Evolutionary conservation across 37 sponge, comb jelly and placozoan species (phyloP).

Genomic region (Beroe ovata): DNA sequence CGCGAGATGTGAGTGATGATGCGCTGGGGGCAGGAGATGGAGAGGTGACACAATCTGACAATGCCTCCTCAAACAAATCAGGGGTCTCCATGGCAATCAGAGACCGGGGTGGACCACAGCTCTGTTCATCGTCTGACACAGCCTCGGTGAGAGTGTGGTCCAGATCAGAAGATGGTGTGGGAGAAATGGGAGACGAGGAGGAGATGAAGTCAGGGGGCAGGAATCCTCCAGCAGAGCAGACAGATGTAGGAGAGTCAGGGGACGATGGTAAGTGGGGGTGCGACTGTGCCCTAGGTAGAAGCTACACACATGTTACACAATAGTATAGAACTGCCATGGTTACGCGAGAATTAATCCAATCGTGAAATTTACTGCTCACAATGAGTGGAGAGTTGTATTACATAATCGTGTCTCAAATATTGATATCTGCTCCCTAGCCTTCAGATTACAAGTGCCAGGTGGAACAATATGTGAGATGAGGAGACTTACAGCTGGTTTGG

Average conservation of each 20-base stretch:
- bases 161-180: conserved; percentile 12
- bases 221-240: too few relatives aligned
- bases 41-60: not conserved
- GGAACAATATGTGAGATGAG: too few relatives aligned
- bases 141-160: conserved; percentile 34
- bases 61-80: conserved; percentile 22
- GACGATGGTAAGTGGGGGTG: not conserved
- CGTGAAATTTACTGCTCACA: too few relatives aligned
- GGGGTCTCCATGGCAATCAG: conserved; percentile 54
- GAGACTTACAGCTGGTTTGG: not conserved
- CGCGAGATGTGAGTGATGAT: not conserved
- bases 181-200: not conserved
- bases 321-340: too few relatives aligned
- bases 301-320: conserved; percentile 47
- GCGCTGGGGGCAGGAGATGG: not conserved
- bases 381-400: too few relatives aligned
- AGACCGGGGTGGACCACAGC: not conserved
- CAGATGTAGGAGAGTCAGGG: not conserved
- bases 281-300: conserved; percentile 3
- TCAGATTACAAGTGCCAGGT: too few relatives aligned
- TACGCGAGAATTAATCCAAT: too few relatives aligned
- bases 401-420: too few relatives aligned
- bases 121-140: not conserved
- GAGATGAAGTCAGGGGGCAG: not conserved
- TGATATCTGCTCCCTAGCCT: too few relatives aligned